Evolutionary conservation across 1,140 invertebrate genomes (phyloP).

Genomic region (Stegodyphus mimosarum): DNA sequence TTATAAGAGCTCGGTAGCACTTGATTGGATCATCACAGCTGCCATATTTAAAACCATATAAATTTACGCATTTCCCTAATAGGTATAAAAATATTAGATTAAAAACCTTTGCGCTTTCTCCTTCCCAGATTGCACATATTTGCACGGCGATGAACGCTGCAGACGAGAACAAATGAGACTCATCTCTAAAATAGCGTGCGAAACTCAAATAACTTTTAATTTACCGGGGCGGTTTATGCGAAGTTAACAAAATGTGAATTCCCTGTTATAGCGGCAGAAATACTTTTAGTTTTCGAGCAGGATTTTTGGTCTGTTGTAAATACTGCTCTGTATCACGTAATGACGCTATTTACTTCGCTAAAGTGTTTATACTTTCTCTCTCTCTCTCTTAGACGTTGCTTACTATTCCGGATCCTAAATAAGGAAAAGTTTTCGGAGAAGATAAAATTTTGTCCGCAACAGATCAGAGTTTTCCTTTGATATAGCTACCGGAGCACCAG

Average conservation of each 20-base stretch:
- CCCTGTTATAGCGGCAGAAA: background rate
- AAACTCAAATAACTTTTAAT: slow-evolving; percentile 36
- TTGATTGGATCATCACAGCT: too few species aligned
- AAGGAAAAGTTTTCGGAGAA: slow-evolving; percentile 35
- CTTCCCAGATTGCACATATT: too few species aligned
- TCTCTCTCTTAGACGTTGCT: background rate
- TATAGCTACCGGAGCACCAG: slow-evolving; percentile 10
- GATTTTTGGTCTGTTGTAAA: background rate
- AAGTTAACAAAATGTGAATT: background rate
- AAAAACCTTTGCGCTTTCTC: too few species aligned
- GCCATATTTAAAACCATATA: too few species aligned
- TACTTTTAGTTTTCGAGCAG: too few species aligned
- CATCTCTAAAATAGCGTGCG: slow-evolving; percentile 3
- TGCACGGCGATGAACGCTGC: background rate
- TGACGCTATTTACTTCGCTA: slow-evolving; percentile 9
- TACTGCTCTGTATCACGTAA: slow-evolving; percentile 34
- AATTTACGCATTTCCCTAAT: too few species aligned
- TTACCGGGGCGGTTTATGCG: background rate
- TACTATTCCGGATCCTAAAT: slow-evolving; percentile 10
- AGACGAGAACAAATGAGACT: background rate
- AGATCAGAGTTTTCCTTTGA: slow-evolving; percentile 9
- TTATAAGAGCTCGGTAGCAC: too few species aligned
- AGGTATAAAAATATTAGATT: too few species aligned
- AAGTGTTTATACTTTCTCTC: slow-evolving; percentile 12
- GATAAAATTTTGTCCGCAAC: slow-evolving; percentile 32